Evolutionary conservation across 2,797 vertebrate species (phyloP).

Genomic region (Scarus forsteni): DNA sequence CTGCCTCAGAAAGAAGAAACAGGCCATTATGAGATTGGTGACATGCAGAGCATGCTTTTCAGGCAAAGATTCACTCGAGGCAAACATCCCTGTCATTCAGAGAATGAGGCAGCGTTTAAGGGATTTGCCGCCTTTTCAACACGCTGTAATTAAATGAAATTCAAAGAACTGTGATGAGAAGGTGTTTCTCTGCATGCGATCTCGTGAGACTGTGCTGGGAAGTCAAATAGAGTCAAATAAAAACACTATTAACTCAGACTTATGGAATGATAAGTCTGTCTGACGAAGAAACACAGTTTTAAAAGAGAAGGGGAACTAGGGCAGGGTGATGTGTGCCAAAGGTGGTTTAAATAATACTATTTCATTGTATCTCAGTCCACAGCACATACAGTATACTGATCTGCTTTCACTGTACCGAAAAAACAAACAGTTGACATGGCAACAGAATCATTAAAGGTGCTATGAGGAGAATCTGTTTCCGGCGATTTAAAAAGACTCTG

Average conservation of each 20-base stretch:
- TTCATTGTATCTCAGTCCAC: no score
- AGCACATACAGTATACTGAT: no score
- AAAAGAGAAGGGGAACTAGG: background rate
- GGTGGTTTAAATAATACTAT: no score
- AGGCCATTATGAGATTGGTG: conserved; percentile 52
- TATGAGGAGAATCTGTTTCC: no score
- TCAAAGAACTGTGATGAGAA: conserved; percentile 2
- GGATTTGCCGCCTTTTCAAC: conserved; percentile 49
- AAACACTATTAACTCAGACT: background rate
- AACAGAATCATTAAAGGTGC: no score
- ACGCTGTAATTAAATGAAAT: conserved; percentile 45
- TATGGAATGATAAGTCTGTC: background rate
- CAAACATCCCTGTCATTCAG: conserved; percentile 32
- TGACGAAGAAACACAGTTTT: background rate
- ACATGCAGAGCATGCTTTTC: conserved; percentile 30
- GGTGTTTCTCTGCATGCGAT: conserved; percentile 6
- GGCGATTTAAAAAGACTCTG: no score
- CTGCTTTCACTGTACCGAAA: no score
- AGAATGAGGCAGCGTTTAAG: conserved; percentile 35
- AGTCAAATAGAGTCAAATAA: background rate
- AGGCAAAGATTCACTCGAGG: conserved; percentile 32
- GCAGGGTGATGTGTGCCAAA: no score
- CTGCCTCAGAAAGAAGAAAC: conserved; percentile 33
- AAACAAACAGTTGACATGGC: no score
- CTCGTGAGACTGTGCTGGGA: background rate